Evolutionary conservation across 1,140 invertebrate genomes (phyloP).

Genomic region (Tenebrio molitor): DNA sequence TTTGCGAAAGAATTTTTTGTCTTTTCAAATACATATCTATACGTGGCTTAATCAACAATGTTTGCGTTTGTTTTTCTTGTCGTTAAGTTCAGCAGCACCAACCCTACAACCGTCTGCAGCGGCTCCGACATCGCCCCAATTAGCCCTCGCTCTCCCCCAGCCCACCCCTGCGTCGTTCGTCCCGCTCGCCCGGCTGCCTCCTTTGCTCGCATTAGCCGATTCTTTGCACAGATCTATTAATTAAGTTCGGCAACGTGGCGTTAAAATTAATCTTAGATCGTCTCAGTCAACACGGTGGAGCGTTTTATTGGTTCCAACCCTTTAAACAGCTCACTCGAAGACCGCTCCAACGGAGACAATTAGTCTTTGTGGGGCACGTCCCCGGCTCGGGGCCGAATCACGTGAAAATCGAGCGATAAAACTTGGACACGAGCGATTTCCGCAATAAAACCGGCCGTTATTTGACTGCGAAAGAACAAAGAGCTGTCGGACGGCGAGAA

Average conservation of each 20-base stretch:
- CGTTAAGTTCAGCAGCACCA: too few species aligned
- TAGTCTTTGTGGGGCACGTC: conserved; percentile 33
- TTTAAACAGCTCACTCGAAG: conserved; percentile 25
- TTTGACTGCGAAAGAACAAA: conserved; percentile 31
- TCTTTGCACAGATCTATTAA: conserved; percentile 45
- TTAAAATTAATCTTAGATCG: conserved; percentile 52
- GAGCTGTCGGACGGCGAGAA: conserved; percentile 31
- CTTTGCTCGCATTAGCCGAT: conserved; percentile 44
- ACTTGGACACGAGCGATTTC: conserved; percentile 19
- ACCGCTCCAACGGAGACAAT: neutral
- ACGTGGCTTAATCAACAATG: too few species aligned
- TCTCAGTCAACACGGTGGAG: conserved; percentile 42
- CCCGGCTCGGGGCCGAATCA: neutral
- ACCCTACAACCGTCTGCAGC: too few species aligned
- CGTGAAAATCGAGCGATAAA: neutral
- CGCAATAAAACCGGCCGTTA: conserved; percentile 25
- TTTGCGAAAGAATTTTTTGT: too few species aligned
- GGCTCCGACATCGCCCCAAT: too few species aligned
- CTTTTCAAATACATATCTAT: too few species aligned
- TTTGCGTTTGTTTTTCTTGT: too few species aligned
- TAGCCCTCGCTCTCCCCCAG: too few species aligned
- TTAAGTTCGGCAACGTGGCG: conserved; percentile 49
- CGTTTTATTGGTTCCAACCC: conserved; percentile 40
- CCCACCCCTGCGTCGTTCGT: conserved; percentile 9
- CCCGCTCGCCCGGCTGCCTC: conserved; percentile 18